These are phyloP conservation scores for Drosophila lacertosa DNA, from an alignment of 1,140 invertebrate genomes.

Conservation along the genomic window DNA sequence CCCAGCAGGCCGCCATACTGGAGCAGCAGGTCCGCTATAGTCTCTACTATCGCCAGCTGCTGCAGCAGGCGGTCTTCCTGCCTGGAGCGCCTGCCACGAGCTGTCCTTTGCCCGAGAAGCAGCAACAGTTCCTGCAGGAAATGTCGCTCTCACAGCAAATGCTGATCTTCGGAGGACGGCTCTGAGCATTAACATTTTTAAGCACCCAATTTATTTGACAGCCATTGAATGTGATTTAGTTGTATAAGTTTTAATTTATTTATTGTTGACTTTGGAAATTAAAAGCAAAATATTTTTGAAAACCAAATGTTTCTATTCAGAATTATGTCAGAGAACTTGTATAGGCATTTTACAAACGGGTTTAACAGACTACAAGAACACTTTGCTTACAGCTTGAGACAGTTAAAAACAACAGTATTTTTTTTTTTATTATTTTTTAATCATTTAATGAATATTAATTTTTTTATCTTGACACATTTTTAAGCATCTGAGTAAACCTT, in stretches of 20 bases:
- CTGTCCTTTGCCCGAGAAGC: conserved; percentile 48
- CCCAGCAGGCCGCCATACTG: conserved; percentile 51
- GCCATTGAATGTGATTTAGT: conserved; percentile 65
- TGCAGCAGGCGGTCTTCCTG: conserved; percentile 68
- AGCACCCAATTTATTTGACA: conserved; percentile 27
- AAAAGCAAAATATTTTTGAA: conserved; percentile 11
- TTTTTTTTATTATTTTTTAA: too few species aligned
- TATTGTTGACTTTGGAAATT: conserved; percentile 58
- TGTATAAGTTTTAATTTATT: conserved; percentile 45
- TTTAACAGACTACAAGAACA: too few species aligned
- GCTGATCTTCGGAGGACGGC: conserved; percentile 58
- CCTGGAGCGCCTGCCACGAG: conserved; percentile 6
- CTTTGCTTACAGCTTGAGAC: too few species aligned
- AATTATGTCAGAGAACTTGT: too few species aligned
- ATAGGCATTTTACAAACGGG: too few species aligned
- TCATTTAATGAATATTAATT: too few species aligned
- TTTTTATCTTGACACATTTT: too few species aligned
- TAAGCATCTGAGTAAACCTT: too few species aligned
- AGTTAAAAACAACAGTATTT: too few species aligned
- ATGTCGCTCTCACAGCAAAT: conserved; percentile 68
- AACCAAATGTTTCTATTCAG: not conserved
- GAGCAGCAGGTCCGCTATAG: conserved; percentile 60
- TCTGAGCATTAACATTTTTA: not conserved
- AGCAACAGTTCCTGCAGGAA: conserved; percentile 51
- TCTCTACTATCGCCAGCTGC: conserved; percentile 61